Percentiles rank a stretch among this genome's conserved stretches.
phyloP scores from a whole-genome alignment of 2,797 vertebrate genomes.

The Tachyglossus aculeatus region DNA sequence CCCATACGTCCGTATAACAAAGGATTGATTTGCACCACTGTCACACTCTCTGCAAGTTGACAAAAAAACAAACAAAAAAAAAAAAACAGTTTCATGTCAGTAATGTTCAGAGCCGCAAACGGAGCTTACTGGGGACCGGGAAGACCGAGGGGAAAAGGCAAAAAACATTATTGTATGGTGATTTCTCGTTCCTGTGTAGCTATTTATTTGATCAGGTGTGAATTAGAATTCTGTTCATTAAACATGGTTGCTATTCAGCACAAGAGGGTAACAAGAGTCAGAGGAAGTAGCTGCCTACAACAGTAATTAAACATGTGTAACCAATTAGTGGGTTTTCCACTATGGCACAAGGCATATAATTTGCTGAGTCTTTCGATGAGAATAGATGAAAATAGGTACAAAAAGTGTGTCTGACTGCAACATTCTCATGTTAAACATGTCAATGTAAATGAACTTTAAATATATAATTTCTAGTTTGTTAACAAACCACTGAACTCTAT shows the following conservation, averaged over 20 bases:
- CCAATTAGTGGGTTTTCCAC: constrained; percentile 92
- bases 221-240: constrained; percentile 83
- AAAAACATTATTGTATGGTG: constrained; percentile 62
- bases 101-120: constrained; percentile 48
- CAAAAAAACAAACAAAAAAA: too few species aligned
- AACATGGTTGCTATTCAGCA: constrained; percentile 80
- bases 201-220: constrained; percentile 90
- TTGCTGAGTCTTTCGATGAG: constrained; percentile 84
- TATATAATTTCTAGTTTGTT: constrained; percentile 75
- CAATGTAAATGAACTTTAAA: constrained; percentile 76
- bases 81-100: constrained; percentile 61
- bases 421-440: constrained; percentile 76
- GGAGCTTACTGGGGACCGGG: constrained; percentile 36
- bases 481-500: constrained; percentile 62
- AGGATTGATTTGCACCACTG: constrained; percentile 59
- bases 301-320: constrained; percentile 98
- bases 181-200: constrained; percentile 65
- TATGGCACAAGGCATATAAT: constrained; percentile 90
- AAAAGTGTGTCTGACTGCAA: constrained; percentile 72
- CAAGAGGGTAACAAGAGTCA: constrained; percentile 84
- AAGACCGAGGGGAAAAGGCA: constrained; percentile 1
- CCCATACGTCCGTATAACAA: constrained; percentile 7
- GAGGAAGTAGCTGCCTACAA: constrained; percentile 93
- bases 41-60: constrained; percentile 64
- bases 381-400: constrained; percentile 78